Evolutionary conservation across 2,888 invertebrate species (phyloP).

Genomic region (Myopa testacea): DNA sequence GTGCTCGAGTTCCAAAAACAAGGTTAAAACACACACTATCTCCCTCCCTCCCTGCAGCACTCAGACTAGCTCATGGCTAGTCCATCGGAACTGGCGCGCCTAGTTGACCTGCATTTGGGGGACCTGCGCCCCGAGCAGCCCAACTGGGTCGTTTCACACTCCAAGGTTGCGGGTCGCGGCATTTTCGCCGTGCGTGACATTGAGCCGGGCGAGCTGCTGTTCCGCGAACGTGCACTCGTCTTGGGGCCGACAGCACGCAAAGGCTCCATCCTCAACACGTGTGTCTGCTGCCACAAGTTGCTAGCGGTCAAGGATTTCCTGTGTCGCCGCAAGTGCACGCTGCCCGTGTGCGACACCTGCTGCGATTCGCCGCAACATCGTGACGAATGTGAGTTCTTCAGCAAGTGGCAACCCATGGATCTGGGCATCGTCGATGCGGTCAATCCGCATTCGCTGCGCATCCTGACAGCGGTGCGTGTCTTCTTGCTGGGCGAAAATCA

Average conservation of each 20-base stretch:
- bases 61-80: conserved; percentile 62
- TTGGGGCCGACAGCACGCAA: conserved; percentile 76
- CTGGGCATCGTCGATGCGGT: conserved; percentile 51
- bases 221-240: conserved; percentile 77
- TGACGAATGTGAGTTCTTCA: conserved; percentile 75
- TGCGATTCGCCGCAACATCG: conserved; percentile 72
- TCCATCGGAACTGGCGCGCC: conserved; percentile 61
- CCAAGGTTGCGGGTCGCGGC: conserved; percentile 77
- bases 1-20: conserved; percentile 2
- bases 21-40: conserved; percentile 45
- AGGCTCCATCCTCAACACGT: conserved; percentile 71
- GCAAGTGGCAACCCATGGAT: conserved; percentile 72
- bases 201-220: conserved; percentile 76
- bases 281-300: conserved; percentile 75
- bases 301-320: conserved; percentile 65
- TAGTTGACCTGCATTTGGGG: conserved; percentile 62
- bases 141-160: conserved; percentile 74
- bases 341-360: conserved; percentile 78
- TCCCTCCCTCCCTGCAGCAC: too few relatives aligned
- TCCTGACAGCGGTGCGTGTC: conserved; percentile 64
- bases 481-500: conserved; percentile 61
- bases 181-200: conserved; percentile 78
- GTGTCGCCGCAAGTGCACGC: conserved; percentile 76
- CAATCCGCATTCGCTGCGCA: conserved; percentile 60
- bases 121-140: conserved; percentile 60